Percentiles rank a stretch among this genome's conserved stretches.
Evolutionary conservation across 2,888 invertebrate species (phyloP).

Genomic region (Phorcus lineatus): DNA sequence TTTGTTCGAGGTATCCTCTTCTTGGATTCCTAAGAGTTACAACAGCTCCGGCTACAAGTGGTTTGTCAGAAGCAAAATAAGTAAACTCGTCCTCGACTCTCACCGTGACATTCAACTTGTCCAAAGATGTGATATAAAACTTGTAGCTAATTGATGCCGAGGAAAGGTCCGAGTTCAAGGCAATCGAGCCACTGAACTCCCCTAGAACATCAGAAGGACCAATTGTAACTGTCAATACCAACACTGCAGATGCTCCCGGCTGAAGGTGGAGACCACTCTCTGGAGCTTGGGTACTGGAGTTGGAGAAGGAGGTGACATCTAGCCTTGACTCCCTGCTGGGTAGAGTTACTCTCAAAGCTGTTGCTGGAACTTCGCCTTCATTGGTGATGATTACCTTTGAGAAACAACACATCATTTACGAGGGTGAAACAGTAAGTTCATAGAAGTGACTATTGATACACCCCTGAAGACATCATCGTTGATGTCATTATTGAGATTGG

Average conservation of each 20-base stretch:
- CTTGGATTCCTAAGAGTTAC: slow-evolving; percentile 43
- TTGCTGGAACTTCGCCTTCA: slow-evolving; percentile 45
- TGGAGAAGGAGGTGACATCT: slow-evolving; percentile 45
- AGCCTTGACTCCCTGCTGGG: slow-evolving; percentile 35
- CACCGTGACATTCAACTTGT: slow-evolving; percentile 44
- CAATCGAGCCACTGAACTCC: slow-evolving; percentile 41
- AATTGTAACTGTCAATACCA: slow-evolving; percentile 41
- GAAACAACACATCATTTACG: background rate
- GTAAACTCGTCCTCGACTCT: slow-evolving; percentile 59
- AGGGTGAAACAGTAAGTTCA: too few relatives aligned
- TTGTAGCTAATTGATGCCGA: slow-evolving; percentile 32
- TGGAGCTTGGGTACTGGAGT: background rate
- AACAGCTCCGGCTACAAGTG: slow-evolving; percentile 47
- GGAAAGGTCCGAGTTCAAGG: slow-evolving; percentile 37
- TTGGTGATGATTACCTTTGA: slow-evolving; percentile 41
- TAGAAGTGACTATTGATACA: too few relatives aligned
- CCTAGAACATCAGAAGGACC: slow-evolving; percentile 34
- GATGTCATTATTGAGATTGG: too few relatives aligned
- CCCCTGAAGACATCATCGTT: too few relatives aligned
- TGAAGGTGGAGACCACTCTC: slow-evolving; percentile 28
- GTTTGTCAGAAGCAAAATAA: slow-evolving; percentile 51
- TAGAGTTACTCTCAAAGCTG: slow-evolving; percentile 31
- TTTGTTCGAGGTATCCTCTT: slow-evolving; percentile 32
- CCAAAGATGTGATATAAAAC: slow-evolving; percentile 44
- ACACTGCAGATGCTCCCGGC: slow-evolving; percentile 32